These are phyloP conservation scores for Agonum fuliginosum DNA, from an alignment of 2,888 invertebrate genomes.

Conservation along the genomic window DNA sequence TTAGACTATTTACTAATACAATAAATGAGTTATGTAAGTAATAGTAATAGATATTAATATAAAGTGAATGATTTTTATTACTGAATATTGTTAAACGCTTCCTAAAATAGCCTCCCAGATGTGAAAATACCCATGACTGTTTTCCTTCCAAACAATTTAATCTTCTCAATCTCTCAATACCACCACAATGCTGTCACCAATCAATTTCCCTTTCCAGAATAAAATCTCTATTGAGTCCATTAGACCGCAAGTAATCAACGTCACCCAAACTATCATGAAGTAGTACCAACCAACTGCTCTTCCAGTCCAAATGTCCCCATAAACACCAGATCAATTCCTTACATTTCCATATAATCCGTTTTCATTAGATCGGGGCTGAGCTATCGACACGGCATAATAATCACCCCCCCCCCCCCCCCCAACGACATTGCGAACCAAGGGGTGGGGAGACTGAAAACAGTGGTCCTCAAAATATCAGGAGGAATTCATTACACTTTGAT, in stretches of 20 bases:
- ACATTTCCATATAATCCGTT: constrained; percentile 41
- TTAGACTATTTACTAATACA: too few species aligned
- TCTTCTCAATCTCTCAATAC: too few species aligned
- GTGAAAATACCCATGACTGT: too few species aligned
- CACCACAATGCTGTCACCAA: too few species aligned
- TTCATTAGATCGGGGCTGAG: constrained; percentile 21
- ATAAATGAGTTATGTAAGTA: too few species aligned
- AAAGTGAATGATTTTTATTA: too few species aligned
- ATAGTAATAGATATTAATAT: too few species aligned
- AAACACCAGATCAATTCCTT: constrained; percentile 44
- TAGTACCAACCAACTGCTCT: constrained; percentile 10
- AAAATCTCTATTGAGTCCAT: not conserved
- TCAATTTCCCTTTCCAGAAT: not conserved
- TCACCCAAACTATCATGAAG: constrained; percentile 17
- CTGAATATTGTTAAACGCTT: too few species aligned
- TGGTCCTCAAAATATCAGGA: not conserved
- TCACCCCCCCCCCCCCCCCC: not conserved
- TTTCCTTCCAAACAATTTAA: too few species aligned
- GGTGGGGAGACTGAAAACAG: not conserved
- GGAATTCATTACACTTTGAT: too few species aligned
- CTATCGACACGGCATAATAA: constrained; percentile 33
- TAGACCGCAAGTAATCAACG: constrained; percentile 14
- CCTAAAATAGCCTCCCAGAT: too few species aligned
- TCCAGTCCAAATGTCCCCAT: constrained; percentile 22
- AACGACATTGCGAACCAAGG: not conserved